Evolutionary conservation across 2,113 vertebrate species (phyloP).

Genomic region (Delphinus delphis): DNA sequence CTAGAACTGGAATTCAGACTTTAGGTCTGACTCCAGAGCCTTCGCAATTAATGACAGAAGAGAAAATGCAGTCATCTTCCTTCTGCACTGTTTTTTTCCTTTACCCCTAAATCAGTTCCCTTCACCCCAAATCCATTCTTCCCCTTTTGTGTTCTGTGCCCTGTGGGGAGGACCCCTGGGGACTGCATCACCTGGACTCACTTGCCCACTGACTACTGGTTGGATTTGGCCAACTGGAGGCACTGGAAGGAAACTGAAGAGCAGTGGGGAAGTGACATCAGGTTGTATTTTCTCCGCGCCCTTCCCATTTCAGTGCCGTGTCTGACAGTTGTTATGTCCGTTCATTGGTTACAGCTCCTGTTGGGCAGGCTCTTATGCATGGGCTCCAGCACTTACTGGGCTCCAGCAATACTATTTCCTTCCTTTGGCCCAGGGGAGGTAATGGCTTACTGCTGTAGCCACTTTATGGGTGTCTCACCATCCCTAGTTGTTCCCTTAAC

Average conservation of each 20-base stretch:
- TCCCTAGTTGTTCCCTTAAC: constrained; percentile 10
- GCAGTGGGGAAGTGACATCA: neutral
- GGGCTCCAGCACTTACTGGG: neutral
- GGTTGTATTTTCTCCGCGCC: neutral
- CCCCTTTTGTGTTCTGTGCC: neutral
- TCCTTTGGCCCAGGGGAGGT: neutral
- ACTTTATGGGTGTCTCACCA: constrained; percentile 7
- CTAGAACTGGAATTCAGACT: neutral
- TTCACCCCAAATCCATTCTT: neutral
- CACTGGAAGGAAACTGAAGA: neutral
- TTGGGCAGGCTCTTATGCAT: neutral
- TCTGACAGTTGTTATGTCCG: neutral
- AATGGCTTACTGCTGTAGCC: neutral
- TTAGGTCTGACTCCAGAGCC: neutral
- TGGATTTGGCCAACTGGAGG: neutral
- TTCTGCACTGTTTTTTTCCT: neutral
- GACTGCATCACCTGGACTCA: neutral
- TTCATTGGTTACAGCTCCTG: neutral
- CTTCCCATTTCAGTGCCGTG: neutral
- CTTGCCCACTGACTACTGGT: neutral
- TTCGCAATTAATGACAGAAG: neutral
- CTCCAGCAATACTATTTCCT: neutral
- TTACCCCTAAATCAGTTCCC: neutral
- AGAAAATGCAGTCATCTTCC: neutral
- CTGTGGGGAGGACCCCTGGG: too few species aligned